Base-by-base conservation (phyloP, 1,140 invertebrate species). In the Drosophila nigrodunni region DNA sequence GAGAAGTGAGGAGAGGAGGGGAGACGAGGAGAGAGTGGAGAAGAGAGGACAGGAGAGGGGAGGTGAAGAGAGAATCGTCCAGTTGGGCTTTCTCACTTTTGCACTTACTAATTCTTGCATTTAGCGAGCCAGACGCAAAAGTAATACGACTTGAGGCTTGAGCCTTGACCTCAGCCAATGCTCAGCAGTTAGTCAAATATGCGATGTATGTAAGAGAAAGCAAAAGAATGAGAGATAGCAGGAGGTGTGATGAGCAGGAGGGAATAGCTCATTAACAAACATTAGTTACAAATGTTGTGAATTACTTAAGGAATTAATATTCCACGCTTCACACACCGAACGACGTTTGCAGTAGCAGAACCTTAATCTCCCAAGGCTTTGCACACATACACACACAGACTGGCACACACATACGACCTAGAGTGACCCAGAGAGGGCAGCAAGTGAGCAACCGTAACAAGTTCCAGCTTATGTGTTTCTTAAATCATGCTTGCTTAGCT, bases 301-400 rank as follows among this genome's bases (percentile, higher is more conserved):
- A 89, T 89, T 89, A 89, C 85, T 89, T 89, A 85, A 81, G 80
- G 80, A 90, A 89, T 89, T 89, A 89, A 89, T 89, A 89, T 89
- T 89, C 85, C 66, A 81, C 80, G 85, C 78, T 71, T 80, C 66
- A 80, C 83, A 88, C 83, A 79, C 57, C 59, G 7, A 46, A 55
- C 66, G 50, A 50, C 55, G 30, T 21, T 46, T 39, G 43, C 58
- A 72, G 34, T 60, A 50, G 47, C 50, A 50, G 75, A 75, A 43
- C 80, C 83, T 72, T 80, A 74, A 82, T 82, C 73, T 77, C 64
- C 80, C 70, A 62, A 78, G 80, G 77, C 74, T 74, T 61, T 59
- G 30, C 30, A 69, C 21, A 64, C 37, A 30, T n/a, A n/a, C 52
- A 34, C 44, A 30, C 25, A 30, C 25, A 30, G 18, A 21, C 18